Evolutionary conservation across 2,797 vertebrate species (phyloP).

Genomic region (Esox lucius): DNA sequence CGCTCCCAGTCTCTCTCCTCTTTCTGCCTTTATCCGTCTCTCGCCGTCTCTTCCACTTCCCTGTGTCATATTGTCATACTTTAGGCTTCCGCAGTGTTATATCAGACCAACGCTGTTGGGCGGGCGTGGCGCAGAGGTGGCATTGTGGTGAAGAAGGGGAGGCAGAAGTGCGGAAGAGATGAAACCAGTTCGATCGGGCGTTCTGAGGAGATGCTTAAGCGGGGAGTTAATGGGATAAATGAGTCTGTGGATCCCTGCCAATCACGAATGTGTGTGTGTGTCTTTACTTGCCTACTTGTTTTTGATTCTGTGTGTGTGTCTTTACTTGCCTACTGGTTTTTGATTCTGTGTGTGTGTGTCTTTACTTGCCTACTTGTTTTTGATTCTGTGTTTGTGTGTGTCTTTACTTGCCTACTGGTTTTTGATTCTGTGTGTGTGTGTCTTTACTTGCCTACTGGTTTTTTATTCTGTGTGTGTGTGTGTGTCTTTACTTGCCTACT

Average conservation of each 20-base stretch:
- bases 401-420: neutral
- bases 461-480: neutral
- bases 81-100: neutral
- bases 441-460: neutral
- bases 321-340: conserved; percentile 1
- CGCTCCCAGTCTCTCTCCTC: neutral
- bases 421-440: neutral
- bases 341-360: too few relatives aligned
- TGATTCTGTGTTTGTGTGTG: too few relatives aligned
- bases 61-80: neutral
- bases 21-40: neutral
- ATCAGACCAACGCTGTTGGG: neutral
- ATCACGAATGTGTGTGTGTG: neutral
- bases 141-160: conserved; percentile 26
- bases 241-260: conserved; percentile 7
- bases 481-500: neutral
- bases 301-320: neutral
- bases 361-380: conserved; percentile 1
- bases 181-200: neutral
- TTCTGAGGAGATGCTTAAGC: conserved; percentile 2
- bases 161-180: conserved; percentile 29
- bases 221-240: conserved; percentile 9
- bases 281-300: neutral
- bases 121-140: conserved; percentile 29
- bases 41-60: neutral